Evolutionary conservation across 2,113 vertebrate genomes (phyloP), one percentile per base, ranked within the genome.

Genomic region (Perccottus glenii): DNA sequence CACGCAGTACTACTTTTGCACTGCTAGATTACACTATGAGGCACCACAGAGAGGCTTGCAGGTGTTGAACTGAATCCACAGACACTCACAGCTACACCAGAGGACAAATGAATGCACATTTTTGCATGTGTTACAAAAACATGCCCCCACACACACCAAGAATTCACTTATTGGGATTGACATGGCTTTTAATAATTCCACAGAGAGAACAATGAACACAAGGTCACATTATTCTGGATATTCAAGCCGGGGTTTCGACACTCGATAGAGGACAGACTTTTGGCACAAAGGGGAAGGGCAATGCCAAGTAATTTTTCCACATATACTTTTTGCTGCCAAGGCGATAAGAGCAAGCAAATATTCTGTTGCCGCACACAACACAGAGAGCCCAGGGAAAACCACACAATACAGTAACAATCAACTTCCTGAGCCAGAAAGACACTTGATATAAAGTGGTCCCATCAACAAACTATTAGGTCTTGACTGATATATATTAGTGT

Each of bases 261-360:
- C 67, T 38, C 56, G 33, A 65, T 10, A 48, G 53, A 75, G 58
- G 61, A 78, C 68, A 73, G 59, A 73, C 56, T 68, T 52, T 75
- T 84, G 82, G 78, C 70, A 81, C 69, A 81, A 11, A 63, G 15
- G 33, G 45, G 71, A 77, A 85, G 70, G 77, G 60, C 67, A 84
- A 33, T 51, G 77, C 83, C 74, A 64, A 81, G 73, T 67, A 70
- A 63, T 73, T 66, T 27, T 65, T 60, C 50, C 67, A 67, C 45
- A 15, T 62, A 52, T 62, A 19, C 50, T 64, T 73, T 69, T 64
- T 57, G 32, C 70, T 65, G 84, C 84, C 85, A 88, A 83, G 57
- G 40, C 64, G 79, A 82, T 73, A 59, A 60, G 48, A 64, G 52
- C 42, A 65, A 75, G 67, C 69, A 84, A 83, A 88, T 72, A 78